Percentiles rank a stretch among this genome's conserved stretches.
These are phyloP conservation scores for Nipponia nippon DNA, from an alignment of 2,113 vertebrate genomes.

Conservation along the genomic window DNA sequence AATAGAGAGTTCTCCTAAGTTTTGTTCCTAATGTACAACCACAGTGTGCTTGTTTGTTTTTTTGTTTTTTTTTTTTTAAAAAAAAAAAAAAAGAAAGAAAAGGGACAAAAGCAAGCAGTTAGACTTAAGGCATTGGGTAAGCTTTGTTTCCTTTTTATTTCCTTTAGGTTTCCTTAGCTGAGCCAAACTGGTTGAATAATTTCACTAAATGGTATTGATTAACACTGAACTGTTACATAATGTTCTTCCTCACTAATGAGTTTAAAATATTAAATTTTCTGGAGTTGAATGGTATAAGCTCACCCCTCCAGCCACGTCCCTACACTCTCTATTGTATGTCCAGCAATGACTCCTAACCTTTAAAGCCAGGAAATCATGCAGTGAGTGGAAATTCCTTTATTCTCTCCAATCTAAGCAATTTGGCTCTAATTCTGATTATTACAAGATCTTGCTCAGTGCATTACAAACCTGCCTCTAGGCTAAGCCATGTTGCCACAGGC, in stretches of 20 bases:
- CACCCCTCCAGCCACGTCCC: not conserved
- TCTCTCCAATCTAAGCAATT: not conserved
- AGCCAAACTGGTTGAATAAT: not conserved
- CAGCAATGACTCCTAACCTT: not conserved
- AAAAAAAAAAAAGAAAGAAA: not conserved
- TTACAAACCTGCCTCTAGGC: not conserved
- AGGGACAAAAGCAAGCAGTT: not conserved
- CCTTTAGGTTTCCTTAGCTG: not conserved
- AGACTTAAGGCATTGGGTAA: not conserved
- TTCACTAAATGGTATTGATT: not conserved
- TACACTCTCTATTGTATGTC: not conserved
- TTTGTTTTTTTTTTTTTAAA: not conserved
- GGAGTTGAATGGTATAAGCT: not conserved
- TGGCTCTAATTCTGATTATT: not conserved
- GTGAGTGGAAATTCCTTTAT: not conserved
- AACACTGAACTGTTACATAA: not conserved
- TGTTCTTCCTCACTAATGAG: not conserved
- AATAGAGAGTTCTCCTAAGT: not conserved
- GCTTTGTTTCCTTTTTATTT: not conserved
- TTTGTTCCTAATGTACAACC: not conserved
- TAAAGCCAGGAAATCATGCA: not conserved
- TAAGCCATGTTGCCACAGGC: not conserved
- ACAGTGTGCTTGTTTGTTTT: not conserved
- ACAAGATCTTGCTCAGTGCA: not conserved
- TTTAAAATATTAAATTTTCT: not conserved